These are phyloP conservation scores for Stercorarius parasiticus DNA, from an alignment of 2,113 vertebrate species.

Conservation along the genomic window DNA sequence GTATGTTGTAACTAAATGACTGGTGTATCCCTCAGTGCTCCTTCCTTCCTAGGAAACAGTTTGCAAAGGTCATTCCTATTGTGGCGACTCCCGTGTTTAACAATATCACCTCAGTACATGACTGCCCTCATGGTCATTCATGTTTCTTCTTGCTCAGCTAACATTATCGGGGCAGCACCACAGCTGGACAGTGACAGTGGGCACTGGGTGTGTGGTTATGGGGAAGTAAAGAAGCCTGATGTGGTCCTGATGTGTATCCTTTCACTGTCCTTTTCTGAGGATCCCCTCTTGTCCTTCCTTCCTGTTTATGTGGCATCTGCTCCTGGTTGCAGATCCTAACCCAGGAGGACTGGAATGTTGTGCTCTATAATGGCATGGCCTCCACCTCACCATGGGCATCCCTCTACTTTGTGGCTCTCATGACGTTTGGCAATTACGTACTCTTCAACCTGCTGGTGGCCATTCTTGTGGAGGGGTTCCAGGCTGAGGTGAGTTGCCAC, in stretches of 20 bases:
- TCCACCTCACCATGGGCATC: conserved; percentile 93
- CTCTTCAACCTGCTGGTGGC: conserved; percentile 97
- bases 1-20: rapidly evolving
- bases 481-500: conserved; percentile 86
- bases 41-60: background rate
- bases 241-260: background rate
- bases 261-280: background rate
- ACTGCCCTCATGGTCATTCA: background rate
- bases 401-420: conserved; percentile 95
- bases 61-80: background rate
- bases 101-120: background rate
- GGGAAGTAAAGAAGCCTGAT: background rate
- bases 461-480: conserved; percentile 95
- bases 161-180: background rate
- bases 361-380: conserved; percentile 94
- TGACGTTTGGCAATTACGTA: conserved; percentile 97
- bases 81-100: background rate
- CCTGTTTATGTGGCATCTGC: background rate
- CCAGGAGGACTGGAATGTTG: conserved; percentile 96
- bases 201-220: background rate
- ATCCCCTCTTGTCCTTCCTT: background rate
- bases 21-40: background rate
- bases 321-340: conserved; percentile 85
- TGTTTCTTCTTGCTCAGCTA: background rate
- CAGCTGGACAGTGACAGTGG: background rate